Percentiles rank a stretch among this genome's conserved stretches.
Evolutionary conservation across 1,140 invertebrate species (phyloP).

Genomic region (Drosophila willistoni): DNA sequence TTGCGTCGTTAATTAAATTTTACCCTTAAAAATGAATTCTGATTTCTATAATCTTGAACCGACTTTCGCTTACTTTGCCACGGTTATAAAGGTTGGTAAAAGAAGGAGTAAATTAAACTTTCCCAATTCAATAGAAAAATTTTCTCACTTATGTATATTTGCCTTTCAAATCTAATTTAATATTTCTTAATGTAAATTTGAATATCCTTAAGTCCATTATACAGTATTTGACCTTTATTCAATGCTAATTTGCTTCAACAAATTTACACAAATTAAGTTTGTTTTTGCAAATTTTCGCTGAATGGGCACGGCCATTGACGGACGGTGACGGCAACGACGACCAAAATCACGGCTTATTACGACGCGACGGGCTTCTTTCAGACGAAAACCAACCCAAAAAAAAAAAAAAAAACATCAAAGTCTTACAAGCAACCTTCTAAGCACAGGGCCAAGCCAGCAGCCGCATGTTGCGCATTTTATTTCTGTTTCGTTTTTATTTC

Average conservation of each 20-base stretch:
- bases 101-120: too few relatives aligned
- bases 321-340: slow-evolving; percentile 13
- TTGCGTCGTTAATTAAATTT: too few relatives aligned
- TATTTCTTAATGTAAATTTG: slow-evolving; percentile 1
- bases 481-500: slow-evolving; percentile 36
- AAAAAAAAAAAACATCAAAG: slow-evolving; percentile 54
- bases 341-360: slow-evolving; percentile 45
- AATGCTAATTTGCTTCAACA: slow-evolving; percentile 1
- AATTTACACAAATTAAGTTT: slow-evolving; percentile 38
- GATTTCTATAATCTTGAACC: too few relatives aligned
- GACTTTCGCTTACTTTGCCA: too few relatives aligned
- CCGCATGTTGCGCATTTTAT: slow-evolving; percentile 19
- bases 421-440: slow-evolving; percentile 22
- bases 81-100: too few relatives aligned
- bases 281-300: slow-evolving; percentile 21
- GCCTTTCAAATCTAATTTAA: neutral
- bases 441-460: slow-evolving; percentile 4
- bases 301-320: slow-evolving; percentile 13
- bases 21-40: too few relatives aligned
- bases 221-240: slow-evolving; percentile 6
- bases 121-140: too few relatives aligned
- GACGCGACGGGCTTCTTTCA: slow-evolving; percentile 26
- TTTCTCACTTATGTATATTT: too few relatives aligned
- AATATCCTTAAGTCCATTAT: neutral
- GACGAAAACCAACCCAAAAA: neutral